Percentiles rank a stretch among this genome's conserved stretches.
phyloP scores from a whole-genome alignment of 2,888 invertebrate species.

The Drosophila mercatorum region DNA sequence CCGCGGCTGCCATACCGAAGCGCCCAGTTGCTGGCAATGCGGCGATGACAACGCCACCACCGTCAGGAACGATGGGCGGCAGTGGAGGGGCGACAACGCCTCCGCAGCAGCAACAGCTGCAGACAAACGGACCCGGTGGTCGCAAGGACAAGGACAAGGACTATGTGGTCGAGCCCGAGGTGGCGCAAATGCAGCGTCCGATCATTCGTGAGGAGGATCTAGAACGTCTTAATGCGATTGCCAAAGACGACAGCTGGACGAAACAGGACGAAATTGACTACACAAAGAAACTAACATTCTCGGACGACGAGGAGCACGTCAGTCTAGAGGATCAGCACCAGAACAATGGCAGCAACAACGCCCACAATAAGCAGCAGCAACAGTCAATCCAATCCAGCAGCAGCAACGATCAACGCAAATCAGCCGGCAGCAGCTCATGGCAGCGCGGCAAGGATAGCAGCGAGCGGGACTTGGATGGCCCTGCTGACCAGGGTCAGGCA shows the following conservation, averaged over 20 bases:
- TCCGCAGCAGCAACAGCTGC: conserved; percentile 53
- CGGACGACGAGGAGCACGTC: conserved; percentile 92
- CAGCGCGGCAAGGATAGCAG: conserved; percentile 68
- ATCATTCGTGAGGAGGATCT: conserved; percentile 97
- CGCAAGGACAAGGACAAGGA: conserved; percentile 78
- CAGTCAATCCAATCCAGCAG: conserved; percentile 14
- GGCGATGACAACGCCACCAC: conserved; percentile 55
- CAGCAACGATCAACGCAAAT: conserved; percentile 38
- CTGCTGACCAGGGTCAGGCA: conserved; percentile 10
- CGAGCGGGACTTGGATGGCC: conserved; percentile 51
- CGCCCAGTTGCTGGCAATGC: conserved; percentile 76
- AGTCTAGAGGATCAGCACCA: conserved; percentile 71
- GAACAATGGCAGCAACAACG: conserved; percentile 29
- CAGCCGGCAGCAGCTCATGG: conserved; percentile 64
- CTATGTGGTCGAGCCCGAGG: conserved; percentile 85
- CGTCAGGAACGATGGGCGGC: conserved; percentile 14
- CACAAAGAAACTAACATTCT: conserved; percentile 96
- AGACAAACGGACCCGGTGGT: conserved; percentile 55
- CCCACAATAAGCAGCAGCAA: conserved; percentile 45
- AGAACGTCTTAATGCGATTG: conserved; percentile 95
- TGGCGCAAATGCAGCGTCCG: conserved; percentile 90
- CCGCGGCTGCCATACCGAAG: conserved; percentile 81
- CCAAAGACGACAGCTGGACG: conserved; percentile 96
- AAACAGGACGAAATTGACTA: conserved; percentile 97
- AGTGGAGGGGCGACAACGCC: conserved; percentile 58